Percentiles rank a stretch among this genome's conserved stretches.
These are phyloP conservation scores for Sialis lutaria DNA, from an alignment of 2,888 invertebrate genomes.

Conservation along the genomic window DNA sequence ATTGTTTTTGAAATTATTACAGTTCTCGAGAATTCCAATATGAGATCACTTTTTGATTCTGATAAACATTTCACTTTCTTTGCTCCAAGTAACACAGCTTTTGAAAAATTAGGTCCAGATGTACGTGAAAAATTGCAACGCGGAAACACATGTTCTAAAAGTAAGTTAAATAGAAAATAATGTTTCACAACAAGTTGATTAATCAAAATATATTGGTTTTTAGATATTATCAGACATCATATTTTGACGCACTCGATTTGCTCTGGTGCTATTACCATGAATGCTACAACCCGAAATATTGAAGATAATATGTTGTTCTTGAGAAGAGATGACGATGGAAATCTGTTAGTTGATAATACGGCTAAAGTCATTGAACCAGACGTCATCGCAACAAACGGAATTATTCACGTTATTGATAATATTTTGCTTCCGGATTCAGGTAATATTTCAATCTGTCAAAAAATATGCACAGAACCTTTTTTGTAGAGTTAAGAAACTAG, in stretches of 20 bases:
- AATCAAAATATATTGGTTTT: not conserved
- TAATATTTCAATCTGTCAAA: conserved; percentile 12
- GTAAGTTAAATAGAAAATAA: conserved; percentile 24
- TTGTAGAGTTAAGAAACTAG: too few relatives aligned
- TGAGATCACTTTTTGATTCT: conserved; percentile 33
- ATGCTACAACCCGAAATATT: conserved; percentile 31
- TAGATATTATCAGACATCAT: conserved; percentile 48
- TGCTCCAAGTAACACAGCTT: conserved; percentile 49
- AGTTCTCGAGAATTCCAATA: conserved; percentile 39
- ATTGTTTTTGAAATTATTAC: conserved; percentile 11
- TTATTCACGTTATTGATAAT: conserved; percentile 47
- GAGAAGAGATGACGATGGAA: conserved; percentile 29
- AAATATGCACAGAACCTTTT: too few relatives aligned
- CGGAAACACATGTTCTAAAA: conserved; percentile 38
- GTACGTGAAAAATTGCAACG: conserved; percentile 32
- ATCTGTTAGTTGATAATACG: conserved; percentile 36
- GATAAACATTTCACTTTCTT: conserved; percentile 41
- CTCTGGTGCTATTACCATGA: conserved; percentile 37
- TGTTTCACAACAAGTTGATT: not conserved
- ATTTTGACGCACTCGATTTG: conserved; percentile 49
- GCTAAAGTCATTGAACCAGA: conserved; percentile 39
- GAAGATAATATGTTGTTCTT: conserved; percentile 29
- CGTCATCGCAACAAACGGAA: conserved; percentile 53
- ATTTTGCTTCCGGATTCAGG: conserved; percentile 45
- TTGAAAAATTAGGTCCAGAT: conserved; percentile 35